Base-by-base conservation (phyloP, 1,140 invertebrate species). In the Dendrolimus kikuchii region DNA sequence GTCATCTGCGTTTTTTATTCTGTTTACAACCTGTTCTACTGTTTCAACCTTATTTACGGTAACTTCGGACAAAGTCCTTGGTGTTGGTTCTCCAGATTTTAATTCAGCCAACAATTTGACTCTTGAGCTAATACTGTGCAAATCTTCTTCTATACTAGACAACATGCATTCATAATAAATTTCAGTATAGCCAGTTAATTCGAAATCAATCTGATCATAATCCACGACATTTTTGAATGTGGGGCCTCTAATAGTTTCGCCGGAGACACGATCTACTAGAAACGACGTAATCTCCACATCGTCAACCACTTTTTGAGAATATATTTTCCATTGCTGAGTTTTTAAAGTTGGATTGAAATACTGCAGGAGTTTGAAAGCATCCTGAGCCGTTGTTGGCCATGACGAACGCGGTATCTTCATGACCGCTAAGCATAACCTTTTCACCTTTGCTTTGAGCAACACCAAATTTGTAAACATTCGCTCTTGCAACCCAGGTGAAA, bases 191-290 rank as follows among this genome's bases (percentile, higher is more conserved):
- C 72, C 77, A 5, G 62, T 70, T 7, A 85, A 9, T 57, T 83
- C 78, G 51, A 85, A 83, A 5, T 81, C 77, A 66, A 81, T 81
- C 55, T 77, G 70, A 37, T 59, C 59, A 38, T 81, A 83, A 60
- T 85, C 78, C 39, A 85, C 81, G 2, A 83, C 64, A 57, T 85
- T 85, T 59, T 79, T 80, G 46, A 85, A 83, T 0, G 62, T 55
- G 0, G 69, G 67, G 4, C 79, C 77, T 9, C 81, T 57, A 40
- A 85, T 74, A 9, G 80, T 77, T 69, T 85, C 78, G 5, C 71
- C 71, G 5, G 81, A 85, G 0, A 80, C 66, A 6, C 73, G 55
- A 51, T 85, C 81, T 1, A 82, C 74, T 2, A 79, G 38, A 44
- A 85, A 82, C 1, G 67, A 76, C 5, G 77, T 79, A 40, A 45